A percentile compares a stretch with the other conserved stretches of the same genome.
These are phyloP conservation scores for Lycaena phlaeas DNA, from an alignment of 2,888 invertebrate species.

Conservation along the genomic window DNA sequence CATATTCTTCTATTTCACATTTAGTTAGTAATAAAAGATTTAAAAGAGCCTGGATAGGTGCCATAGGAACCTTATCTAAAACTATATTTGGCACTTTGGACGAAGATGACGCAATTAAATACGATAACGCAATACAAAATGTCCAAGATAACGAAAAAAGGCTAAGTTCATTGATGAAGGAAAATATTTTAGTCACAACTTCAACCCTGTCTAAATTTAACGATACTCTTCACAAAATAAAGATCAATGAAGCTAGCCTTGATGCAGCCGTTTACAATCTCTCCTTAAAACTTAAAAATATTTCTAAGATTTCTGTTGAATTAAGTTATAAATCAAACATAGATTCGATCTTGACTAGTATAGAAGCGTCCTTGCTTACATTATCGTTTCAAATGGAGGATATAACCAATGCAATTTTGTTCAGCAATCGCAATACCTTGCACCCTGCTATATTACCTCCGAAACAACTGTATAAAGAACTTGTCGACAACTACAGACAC, in stretches of 20 bases:
- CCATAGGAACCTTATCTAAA: conserved; percentile 1
- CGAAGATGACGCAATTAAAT: conserved; percentile 13
- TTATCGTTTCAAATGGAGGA: conserved; percentile 18
- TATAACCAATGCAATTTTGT: too few relatives aligned
- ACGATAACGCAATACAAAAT: conserved; percentile 18
- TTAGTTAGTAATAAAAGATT: too few relatives aligned
- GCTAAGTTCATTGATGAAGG: conserved; percentile 14
- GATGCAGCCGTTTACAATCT: conserved; percentile 14
- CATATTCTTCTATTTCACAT: too few relatives aligned
- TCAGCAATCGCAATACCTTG: not conserved
- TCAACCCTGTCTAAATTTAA: conserved; percentile 10
- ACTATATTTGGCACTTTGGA: conserved; percentile 9
- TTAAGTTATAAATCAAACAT: not conserved
- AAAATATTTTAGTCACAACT: conserved; percentile 17
- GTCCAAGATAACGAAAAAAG: not conserved
- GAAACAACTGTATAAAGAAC: conserved; percentile 1
- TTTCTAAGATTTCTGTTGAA: not conserved
- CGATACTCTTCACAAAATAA: conserved; percentile 10
- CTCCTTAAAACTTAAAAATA: conserved; percentile 3
- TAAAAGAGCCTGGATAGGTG: too few relatives aligned
- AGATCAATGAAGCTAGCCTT: conserved; percentile 11
- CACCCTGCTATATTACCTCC: conserved; percentile 1
- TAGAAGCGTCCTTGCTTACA: conserved; percentile 15
- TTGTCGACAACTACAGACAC: conserved; percentile 1
- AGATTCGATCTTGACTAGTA: too few relatives aligned